A percentile compares a stretch with the other conserved stretches of the same genome.
Conservation (phyloP, 2,113 vertebrate species). For the Odontesthes bonariensis region DNA sequence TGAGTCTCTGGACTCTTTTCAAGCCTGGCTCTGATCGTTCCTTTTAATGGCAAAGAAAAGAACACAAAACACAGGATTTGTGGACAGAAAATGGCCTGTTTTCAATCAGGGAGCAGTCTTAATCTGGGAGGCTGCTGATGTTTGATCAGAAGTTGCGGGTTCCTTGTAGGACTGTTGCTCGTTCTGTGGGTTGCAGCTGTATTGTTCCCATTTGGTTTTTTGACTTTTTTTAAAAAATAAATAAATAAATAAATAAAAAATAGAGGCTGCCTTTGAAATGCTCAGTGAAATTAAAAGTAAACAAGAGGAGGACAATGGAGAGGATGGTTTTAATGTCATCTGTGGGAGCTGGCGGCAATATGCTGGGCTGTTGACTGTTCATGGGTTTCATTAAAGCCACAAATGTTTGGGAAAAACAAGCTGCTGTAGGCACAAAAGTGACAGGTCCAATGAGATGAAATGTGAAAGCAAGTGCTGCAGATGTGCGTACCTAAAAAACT, state of each 20-base stretch:
- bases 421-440: conserved; percentile 9
- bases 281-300: conserved; percentile 60
- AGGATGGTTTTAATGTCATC: conserved; percentile 48
- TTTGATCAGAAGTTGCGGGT: conserved; percentile 26
- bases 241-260: too few relatives aligned
- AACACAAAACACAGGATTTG: conserved; percentile 47
- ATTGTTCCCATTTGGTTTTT: conserved; percentile 62
- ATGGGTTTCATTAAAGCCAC: conserved; percentile 55
- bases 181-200: conserved; percentile 25
- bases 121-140: conserved; percentile 38
- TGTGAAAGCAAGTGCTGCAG: conserved; percentile 1
- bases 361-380: conserved; percentile 44
- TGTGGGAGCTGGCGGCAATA: conserved; percentile 54
- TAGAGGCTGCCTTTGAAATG: conserved; percentile 29
- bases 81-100: conserved; percentile 41
- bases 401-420: conserved; percentile 56
- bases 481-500: conserved; percentile 1
- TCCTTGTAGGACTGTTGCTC: conserved; percentile 8
- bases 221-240: conserved; percentile 31
- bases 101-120: conserved; percentile 50
- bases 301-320: conserved; percentile 47
- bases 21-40: conserved; percentile 65
- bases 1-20: conserved; percentile 60
- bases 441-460: neutral
- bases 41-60: conserved; percentile 68